Evolutionary conservation across 1,140 invertebrate species (phyloP), one percentile per base, ranked within the genome.

Genomic region (Gonatopus flavifemur): DNA sequence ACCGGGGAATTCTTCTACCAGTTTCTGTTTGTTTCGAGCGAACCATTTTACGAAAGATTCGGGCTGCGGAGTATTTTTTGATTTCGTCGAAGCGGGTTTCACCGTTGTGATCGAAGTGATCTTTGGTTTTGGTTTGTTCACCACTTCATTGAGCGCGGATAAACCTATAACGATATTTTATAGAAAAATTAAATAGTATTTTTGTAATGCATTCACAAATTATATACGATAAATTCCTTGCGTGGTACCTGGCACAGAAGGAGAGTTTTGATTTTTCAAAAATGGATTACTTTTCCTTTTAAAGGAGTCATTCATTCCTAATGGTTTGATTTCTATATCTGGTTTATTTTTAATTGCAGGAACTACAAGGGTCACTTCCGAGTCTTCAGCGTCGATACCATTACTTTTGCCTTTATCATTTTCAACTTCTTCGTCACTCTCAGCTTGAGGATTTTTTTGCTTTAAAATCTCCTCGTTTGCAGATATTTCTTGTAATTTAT

Each of bases 401-500:
- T 70, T 66, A 50, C 72, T 66, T 42, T 71, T 52, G 12, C 57
- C 49, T 30, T 45, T 46, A 1, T 55, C 48, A 22, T 54, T 46
- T 19, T 51, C 20, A 41, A 69, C 63, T 18, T 56, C 64, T 20
- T 77, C 69, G 62, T 70, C 74, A 3, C 65, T 51, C 15, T 73
- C 69, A 1, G 68, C 62, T 7, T 78, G 52, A 36, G 70, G 71
- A 1, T 64, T 54, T n/a, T 66, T 56, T 28, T 63, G 58, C 25
- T 70, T 67, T 32, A 65, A 54, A 15, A 64, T 12, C n/a, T 68
- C 66, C 20, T 68, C 74, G 13, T 28, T 55, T 4, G 74, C 72
- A 13, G 67, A 66, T 13, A 77, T 74, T 1, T 71, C 57, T 52
- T 83, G 75, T 8, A 92, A 72, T 69, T 86, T 88, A 56, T 94